Evolutionary conservation across 1,140 invertebrate genomes (phyloP).

Genomic region (Neodiprion lecontei): DNA sequence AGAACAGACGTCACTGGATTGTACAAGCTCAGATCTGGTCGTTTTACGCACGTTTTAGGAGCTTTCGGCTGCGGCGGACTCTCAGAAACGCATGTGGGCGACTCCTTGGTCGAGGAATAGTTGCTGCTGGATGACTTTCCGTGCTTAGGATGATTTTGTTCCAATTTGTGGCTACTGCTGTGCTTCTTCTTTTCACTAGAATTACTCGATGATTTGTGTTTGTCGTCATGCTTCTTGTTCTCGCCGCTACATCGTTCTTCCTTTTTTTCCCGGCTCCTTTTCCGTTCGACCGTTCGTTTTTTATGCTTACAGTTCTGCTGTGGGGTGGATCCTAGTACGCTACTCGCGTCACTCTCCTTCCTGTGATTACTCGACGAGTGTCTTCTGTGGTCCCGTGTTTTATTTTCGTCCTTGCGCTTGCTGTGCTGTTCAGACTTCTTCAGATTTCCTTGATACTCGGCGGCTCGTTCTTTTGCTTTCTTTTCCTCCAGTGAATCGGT

Average conservation of each 20-base stretch:
- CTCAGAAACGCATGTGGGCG: background rate
- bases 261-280: slow-evolving; percentile 28
- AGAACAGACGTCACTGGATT: background rate
- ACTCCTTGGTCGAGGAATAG: background rate
- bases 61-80: slow-evolving; percentile 5
- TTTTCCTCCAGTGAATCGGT: slow-evolving; percentile 50
- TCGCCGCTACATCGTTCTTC: slow-evolving; percentile 33
- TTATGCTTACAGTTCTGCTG: background rate
- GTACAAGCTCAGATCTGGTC: background rate
- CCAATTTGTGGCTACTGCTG: slow-evolving; percentile 25
- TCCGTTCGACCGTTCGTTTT: slow-evolving; percentile 26
- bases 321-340: too few relatives aligned
- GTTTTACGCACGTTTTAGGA: slow-evolving; percentile 21
- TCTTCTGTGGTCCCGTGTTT: slow-evolving; percentile 35
- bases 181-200: slow-evolving; percentile 48
- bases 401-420: slow-evolving; percentile 48
- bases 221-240: slow-evolving; percentile 39
- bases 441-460: slow-evolving; percentile 59
- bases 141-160: slow-evolving; percentile 34
- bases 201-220: slow-evolving; percentile 39
- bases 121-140: slow-evolving; percentile 30
- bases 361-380: slow-evolving; percentile 33
- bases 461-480: slow-evolving; percentile 58
- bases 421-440: slow-evolving; percentile 59
- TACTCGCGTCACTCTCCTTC: slow-evolving; percentile 23